Conservation (phyloP, 1,140 invertebrate genomes). For the Drosophila leontia region DNA sequence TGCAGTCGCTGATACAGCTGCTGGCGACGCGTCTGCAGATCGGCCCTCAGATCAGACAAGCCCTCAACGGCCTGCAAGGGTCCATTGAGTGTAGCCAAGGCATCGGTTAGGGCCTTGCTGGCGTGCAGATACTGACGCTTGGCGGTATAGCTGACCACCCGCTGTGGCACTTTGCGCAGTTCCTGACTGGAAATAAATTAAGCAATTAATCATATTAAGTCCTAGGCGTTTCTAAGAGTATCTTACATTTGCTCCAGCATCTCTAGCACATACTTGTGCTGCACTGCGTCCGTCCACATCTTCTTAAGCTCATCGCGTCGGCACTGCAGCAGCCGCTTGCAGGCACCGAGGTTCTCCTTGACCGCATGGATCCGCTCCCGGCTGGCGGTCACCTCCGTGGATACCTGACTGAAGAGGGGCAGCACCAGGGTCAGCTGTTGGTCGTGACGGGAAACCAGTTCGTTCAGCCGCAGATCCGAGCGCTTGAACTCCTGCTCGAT, state of each 20-base stretch:
- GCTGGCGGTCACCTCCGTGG: slow-evolving; percentile 86
- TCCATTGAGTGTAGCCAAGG: slow-evolving; percentile 89
- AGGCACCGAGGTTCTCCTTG: slow-evolving; percentile 95
- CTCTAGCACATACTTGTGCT: slow-evolving; percentile 95
- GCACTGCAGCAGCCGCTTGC: slow-evolving; percentile 95
- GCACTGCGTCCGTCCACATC: slow-evolving; percentile 96
- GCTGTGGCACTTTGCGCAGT: slow-evolving; percentile 91
- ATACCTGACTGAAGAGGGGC: slow-evolving; percentile 83
- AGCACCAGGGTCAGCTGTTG: slow-evolving; percentile 93
- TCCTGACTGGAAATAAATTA: slow-evolving; percentile 88
- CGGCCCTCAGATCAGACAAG: slow-evolving; percentile 90
- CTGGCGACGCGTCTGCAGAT: slow-evolving; percentile 90
- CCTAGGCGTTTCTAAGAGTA: not conserved
- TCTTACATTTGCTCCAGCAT: slow-evolving; percentile 95
- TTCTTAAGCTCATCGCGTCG: slow-evolving; percentile 96
- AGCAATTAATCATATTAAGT: not conserved
- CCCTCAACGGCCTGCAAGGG: slow-evolving; percentile 92
- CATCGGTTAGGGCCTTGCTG: slow-evolving; percentile 91
- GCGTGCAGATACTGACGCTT: slow-evolving; percentile 94
- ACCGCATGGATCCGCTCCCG: slow-evolving; percentile 93
- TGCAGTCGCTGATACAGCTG: slow-evolving; percentile 90
- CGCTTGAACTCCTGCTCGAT: slow-evolving; percentile 96
- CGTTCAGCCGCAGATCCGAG: slow-evolving; percentile 95
- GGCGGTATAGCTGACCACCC: slow-evolving; percentile 89
- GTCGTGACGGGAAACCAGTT: slow-evolving; percentile 94